These are phyloP conservation scores for Psittacara wagleri DNA, from an alignment of 2,113 vertebrate species.

Conservation along the genomic window DNA sequence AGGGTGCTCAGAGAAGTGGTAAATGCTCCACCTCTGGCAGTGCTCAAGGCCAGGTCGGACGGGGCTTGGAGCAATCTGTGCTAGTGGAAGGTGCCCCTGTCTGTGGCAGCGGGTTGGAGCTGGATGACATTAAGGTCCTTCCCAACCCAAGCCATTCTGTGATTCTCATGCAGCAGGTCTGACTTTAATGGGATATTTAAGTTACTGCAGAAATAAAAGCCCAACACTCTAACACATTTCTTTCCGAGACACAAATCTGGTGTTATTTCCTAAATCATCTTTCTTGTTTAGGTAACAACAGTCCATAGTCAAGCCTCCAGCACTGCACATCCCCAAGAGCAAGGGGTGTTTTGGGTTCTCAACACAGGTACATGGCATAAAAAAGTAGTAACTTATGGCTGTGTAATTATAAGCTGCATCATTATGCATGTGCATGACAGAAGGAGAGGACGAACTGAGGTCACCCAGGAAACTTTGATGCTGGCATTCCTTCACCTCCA, in stretches of 20 bases:
- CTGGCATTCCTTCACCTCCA: conserved; percentile 19
- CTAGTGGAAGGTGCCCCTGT: background rate
- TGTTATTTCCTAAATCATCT: background rate
- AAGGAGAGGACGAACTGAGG: conserved; percentile 30
- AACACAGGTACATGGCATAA: background rate
- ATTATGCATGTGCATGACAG: background rate
- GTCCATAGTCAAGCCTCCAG: background rate
- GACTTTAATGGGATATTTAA: background rate
- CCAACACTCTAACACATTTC: background rate
- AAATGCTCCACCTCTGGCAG: background rate
- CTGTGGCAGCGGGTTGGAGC: background rate
- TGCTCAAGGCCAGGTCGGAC: background rate
- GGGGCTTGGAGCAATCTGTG: background rate
- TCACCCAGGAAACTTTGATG: background rate
- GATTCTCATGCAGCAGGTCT: background rate
- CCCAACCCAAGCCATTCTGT: background rate
- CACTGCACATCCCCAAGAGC: background rate
- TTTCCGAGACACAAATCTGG: background rate
- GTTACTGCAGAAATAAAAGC: background rate
- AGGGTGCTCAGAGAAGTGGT: background rate
- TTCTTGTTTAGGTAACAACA: background rate
- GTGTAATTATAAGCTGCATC: conserved; percentile 10
- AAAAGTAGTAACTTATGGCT: background rate
- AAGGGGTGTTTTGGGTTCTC: background rate
- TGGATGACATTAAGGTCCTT: background rate